Percentiles rank a stretch among this genome's conserved stretches.
phyloP scores from a whole-genome alignment of 2,888 invertebrate genomes.

The Epinotia nisella region DNA sequence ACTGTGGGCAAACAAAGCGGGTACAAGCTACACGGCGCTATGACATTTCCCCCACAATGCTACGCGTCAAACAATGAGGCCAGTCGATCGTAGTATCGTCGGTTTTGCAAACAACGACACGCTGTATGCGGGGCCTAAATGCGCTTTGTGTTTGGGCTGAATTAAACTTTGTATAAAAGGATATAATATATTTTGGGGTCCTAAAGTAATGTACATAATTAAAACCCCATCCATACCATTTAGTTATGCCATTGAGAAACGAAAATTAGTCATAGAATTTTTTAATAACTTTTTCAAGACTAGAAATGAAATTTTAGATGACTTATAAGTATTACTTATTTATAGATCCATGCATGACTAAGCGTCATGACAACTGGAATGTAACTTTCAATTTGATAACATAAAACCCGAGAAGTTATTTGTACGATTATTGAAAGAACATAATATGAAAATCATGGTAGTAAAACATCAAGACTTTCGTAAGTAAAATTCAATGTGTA shows the following conservation, averaged over 20 bases:
- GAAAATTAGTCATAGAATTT: neutral
- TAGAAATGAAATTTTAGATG: too few species aligned
- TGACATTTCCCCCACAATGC: slow-evolving; percentile 53
- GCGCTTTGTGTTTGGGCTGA: slow-evolving; percentile 17
- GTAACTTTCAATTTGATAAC: too few species aligned
- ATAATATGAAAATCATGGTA: too few species aligned
- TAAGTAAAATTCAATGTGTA: too few species aligned
- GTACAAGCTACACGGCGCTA: slow-evolving; percentile 42
- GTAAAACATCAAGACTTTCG: too few species aligned
- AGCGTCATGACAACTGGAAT: too few species aligned
- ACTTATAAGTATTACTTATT: too few species aligned
- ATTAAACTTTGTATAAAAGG: neutral
- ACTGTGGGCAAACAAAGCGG: slow-evolving; percentile 35
- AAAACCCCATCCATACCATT: neutral
- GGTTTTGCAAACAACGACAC: slow-evolving; percentile 51
- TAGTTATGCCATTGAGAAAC: neutral
- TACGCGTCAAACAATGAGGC: slow-evolving; percentile 54
- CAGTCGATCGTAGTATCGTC: slow-evolving; percentile 57
- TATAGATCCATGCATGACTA: too few species aligned
- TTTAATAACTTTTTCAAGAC: too few species aligned
- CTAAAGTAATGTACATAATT: neutral
- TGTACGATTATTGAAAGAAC: too few species aligned
- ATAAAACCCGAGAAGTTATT: too few species aligned
- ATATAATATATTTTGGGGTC: neutral
- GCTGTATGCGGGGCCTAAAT: slow-evolving; percentile 40